Evolutionary conservation across 2,797 vertebrate species (phyloP), one percentile per base, ranked within the genome.

Genomic region (Phaenicophaeus curvirostris): DNA sequence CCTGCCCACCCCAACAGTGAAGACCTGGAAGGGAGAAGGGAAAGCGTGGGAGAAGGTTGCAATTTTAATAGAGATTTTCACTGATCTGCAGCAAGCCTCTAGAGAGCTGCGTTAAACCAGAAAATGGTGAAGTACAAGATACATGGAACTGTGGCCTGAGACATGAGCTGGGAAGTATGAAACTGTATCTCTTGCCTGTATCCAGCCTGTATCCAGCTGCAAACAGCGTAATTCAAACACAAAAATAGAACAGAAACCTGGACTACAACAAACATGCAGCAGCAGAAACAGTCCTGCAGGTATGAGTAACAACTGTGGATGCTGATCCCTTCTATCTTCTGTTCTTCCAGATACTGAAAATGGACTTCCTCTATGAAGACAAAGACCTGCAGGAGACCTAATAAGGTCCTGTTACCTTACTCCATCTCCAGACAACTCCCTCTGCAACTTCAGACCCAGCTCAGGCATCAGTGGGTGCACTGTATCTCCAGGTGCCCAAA

Each of bases 1-100:
- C 63, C 18, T 12, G 28, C 65, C 33, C 48, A 51, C 20, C 5
- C 27, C 51, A 39, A n/a, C 12, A 18, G 28, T 4, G 48, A 61
- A 92, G 44, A 31, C 23, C 17, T 65, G 27, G 13, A 20, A 90
- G 62, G 51, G 18, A 79, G 44, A 27, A 8, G 9, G 15, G 9
- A 67, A 3, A 61, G 19, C 1, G 0, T 50, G 27, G 37, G 59
- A 65, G 59, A 67, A 42, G 20, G 48, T 5, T 2, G 0, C 18
- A 63, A 63, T 87, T 63, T 78, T 31, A 46, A 35, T 35, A 15
- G 13, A 54, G 5, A 61, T 79, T 67, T 80, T 77, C 62, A 54
- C 7, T 77, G 44, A 9, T 65, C 33, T 31, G 14, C n/a, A 91
- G 67, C 31, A 82, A 82, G 28, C 2, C 11, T 5, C 10, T 9